phyloP scores from a whole-genome alignment of 2,888 invertebrate genomes.

The Rhamphomyia laevipes region DNA sequence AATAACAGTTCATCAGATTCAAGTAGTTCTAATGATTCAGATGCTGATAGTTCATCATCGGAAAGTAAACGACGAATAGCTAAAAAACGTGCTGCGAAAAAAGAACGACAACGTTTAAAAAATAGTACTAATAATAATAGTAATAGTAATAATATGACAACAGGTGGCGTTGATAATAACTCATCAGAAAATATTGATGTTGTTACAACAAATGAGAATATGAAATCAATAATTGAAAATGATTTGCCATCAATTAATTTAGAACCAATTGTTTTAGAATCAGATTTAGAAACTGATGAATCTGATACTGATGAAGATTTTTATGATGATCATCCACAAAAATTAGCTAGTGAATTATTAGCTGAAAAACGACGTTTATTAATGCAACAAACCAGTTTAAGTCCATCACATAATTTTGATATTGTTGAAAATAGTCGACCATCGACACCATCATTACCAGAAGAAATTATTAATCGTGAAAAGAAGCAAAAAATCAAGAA shows the following conservation, averaged over 20 bases:
- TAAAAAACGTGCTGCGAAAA: slow-evolving; percentile 32
- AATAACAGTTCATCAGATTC: slow-evolving; percentile 53
- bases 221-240: slow-evolving; percentile 38
- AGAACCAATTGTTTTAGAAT: slow-evolving; percentile 59
- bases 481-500: slow-evolving; percentile 51
- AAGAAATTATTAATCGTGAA: slow-evolving; percentile 29
- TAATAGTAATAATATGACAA: neutral
- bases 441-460: slow-evolving; percentile 46
- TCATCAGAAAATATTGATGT: slow-evolving; percentile 37
- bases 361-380: slow-evolving; percentile 64
- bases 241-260: slow-evolving; percentile 27
- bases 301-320: slow-evolving; percentile 81
- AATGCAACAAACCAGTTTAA: slow-evolving; percentile 48
- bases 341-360: slow-evolving; percentile 56
- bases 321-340: slow-evolving; percentile 73
- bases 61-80: slow-evolving; percentile 35
- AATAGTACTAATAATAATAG: no score
- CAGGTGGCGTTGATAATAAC: neutral
- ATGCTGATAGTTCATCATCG: slow-evolving; percentile 38
- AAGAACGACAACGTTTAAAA: slow-evolving; percentile 28
- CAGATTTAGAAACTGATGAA: slow-evolving; percentile 74
- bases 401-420: slow-evolving; percentile 47
- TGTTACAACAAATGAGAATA: slow-evolving; percentile 40
- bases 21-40: slow-evolving; percentile 48
- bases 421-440: slow-evolving; percentile 53